phyloP scores from a whole-genome alignment of 2,888 invertebrate species.

The Melipona bicolor region DNA sequence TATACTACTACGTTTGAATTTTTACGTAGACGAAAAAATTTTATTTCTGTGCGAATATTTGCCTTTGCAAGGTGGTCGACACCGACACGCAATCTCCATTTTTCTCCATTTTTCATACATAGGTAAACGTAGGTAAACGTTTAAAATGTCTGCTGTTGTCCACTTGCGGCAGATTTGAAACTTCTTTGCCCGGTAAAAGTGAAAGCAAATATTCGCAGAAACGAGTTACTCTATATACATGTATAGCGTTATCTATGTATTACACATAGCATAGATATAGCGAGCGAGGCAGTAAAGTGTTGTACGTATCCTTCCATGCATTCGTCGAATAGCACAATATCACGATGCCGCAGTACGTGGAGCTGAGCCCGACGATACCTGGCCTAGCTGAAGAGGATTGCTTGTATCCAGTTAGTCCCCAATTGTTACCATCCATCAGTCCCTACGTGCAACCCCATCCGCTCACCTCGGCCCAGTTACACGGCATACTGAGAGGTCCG shows the following conservation, averaged over 20 bases:
- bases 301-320: conserved; percentile 69
- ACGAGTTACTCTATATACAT: background rate
- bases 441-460: conserved; percentile 82
- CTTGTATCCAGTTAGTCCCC: conserved; percentile 82
- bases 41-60: conserved; percentile 56
- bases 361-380: conserved; percentile 75
- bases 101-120: too few species aligned
- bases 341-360: conserved; percentile 82
- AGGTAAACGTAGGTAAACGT: too few species aligned
- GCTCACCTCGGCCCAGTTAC: conserved; percentile 78
- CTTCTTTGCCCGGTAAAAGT: background rate
- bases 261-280: background rate
- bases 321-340: conserved; percentile 80
- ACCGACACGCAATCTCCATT: too few species aligned
- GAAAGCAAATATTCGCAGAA: conserved; percentile 45
- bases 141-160: too few species aligned
- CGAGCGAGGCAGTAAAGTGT: conserved; percentile 36
- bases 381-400: conserved; percentile 82
- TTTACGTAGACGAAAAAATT: background rate
- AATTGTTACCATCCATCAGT: conserved; percentile 77
- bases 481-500: conserved; percentile 73
- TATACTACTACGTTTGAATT: conserved; percentile 11
- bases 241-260: background rate
- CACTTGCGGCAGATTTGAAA: background rate
- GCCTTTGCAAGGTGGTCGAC: background rate